Evolutionary conservation across 2,888 invertebrate species (phyloP).

Genomic region (Thelaira solivaga): DNA sequence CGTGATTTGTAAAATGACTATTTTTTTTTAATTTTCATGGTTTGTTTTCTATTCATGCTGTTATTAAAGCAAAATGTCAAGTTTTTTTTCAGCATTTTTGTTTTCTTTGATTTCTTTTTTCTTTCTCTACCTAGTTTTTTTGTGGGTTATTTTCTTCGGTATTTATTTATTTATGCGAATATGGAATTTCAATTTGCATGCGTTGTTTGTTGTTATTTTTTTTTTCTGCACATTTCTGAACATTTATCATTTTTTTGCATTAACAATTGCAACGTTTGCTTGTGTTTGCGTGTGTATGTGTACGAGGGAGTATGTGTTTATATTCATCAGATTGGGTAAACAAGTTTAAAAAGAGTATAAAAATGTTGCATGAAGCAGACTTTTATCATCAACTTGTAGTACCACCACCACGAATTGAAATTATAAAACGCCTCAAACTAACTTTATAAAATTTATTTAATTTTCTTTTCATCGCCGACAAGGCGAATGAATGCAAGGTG

Average conservation of each 20-base stretch:
- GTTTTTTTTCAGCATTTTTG: too few species aligned
- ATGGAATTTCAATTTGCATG: constrained; percentile 30
- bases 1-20: too few species aligned
- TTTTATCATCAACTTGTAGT: constrained; percentile 7
- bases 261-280: constrained; percentile 19
- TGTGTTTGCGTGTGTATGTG: not conserved
- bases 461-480: too few species aligned
- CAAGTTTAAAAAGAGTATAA: not conserved
- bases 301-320: too few species aligned
- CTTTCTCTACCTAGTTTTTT: not conserved
- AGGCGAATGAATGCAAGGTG: too few species aligned
- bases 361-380: not conserved
- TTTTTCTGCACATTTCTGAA: not conserved
- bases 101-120: not conserved
- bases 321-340: too few species aligned
- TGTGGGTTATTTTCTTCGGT: not conserved
- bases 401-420: not conserved
- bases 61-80: too few species aligned
- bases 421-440: not conserved
- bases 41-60: too few species aligned
- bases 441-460: constrained; percentile 6
- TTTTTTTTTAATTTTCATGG: too few species aligned
- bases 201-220: constrained; percentile 22
- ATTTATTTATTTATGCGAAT: constrained; percentile 29
- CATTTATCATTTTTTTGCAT: constrained; percentile 35